Conservation (phyloP, 2,797 vertebrate species). For the Australoheros facetus region DNA sequence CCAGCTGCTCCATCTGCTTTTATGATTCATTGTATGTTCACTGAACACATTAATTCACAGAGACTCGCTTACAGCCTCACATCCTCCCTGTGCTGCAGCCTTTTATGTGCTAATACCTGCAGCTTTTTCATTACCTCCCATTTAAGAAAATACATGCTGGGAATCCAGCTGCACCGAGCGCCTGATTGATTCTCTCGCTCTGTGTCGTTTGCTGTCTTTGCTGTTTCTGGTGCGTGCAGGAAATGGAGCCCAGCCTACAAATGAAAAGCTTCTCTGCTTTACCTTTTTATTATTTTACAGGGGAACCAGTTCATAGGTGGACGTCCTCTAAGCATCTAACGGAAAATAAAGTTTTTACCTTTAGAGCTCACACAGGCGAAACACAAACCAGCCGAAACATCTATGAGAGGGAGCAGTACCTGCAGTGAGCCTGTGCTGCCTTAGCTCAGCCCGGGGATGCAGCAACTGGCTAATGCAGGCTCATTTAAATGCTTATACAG, state of each 20-base stretch:
- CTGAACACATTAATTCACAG: constrained; percentile 63
- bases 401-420: background rate
- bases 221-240: background rate
- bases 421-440: background rate
- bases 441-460: background rate
- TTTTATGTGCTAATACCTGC: constrained; percentile 17
- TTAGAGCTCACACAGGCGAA: too few relatives aligned
- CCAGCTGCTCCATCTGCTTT: constrained; percentile 56
- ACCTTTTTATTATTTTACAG: constrained; percentile 22
- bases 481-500: background rate
- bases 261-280: constrained; percentile 30
- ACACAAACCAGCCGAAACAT: background rate
- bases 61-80: constrained; percentile 53
- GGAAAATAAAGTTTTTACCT: too few relatives aligned
- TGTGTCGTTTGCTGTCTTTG: background rate
- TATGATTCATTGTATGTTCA: constrained; percentile 64
- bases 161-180: constrained; percentile 35
- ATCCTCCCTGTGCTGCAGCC: constrained; percentile 30
- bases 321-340: constrained; percentile 18
- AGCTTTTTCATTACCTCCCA: constrained; percentile 45
- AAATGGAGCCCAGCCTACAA: background rate
- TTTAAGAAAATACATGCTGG: constrained; percentile 32
- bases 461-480: background rate
- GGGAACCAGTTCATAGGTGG: constrained; percentile 1
- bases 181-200: constrained; percentile 9